phyloP scores from a whole-genome alignment of 1,140 invertebrate species.

The Cyrtorhinus lividipennis region DNA sequence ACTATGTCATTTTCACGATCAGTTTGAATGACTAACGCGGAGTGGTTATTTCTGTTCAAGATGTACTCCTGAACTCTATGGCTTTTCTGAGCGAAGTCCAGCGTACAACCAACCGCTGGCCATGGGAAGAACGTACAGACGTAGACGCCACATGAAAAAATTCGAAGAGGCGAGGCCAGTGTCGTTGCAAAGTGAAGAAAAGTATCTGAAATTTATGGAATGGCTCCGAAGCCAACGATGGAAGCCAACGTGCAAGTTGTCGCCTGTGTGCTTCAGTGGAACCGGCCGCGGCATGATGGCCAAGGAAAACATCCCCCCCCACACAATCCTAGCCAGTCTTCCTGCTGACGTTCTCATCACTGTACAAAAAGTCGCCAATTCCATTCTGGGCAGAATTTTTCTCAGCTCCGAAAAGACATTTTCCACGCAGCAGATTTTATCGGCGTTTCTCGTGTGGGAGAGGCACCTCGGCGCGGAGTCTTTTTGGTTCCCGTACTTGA shows the following conservation, averaged over 20 bases:
- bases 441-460: slow-evolving; percentile 32
- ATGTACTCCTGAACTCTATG: not conserved
- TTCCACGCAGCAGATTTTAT: slow-evolving; percentile 28
- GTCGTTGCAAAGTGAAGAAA: slow-evolving; percentile 1
- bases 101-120: not conserved
- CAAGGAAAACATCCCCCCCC: slow-evolving; percentile 26
- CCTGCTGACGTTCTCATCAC: slow-evolving; percentile 33
- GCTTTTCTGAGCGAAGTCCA: not conserved
- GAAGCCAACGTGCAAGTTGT: slow-evolving; percentile 23
- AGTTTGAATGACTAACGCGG: no score
- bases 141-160: not conserved
- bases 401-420: slow-evolving; percentile 14
- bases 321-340: slow-evolving; percentile 32
- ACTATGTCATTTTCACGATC: no score
- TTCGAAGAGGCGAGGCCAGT: not conserved
- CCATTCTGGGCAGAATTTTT: slow-evolving; percentile 23
- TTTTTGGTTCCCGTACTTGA: slow-evolving; percentile 31
- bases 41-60: not conserved
- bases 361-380: slow-evolving; percentile 24
- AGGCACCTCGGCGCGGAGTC: slow-evolving; percentile 24
- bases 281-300: slow-evolving; percentile 36
- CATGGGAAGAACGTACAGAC: slow-evolving; percentile 6
- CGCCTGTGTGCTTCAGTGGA: slow-evolving; percentile 24
- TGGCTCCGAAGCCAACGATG: slow-evolving; percentile 27
- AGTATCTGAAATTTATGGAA: slow-evolving; percentile 20